These are phyloP conservation scores for Holothuria glaberrima DNA, from an alignment of 35 echinoderm and acorn worm species.

Conservation along the genomic window DNA sequence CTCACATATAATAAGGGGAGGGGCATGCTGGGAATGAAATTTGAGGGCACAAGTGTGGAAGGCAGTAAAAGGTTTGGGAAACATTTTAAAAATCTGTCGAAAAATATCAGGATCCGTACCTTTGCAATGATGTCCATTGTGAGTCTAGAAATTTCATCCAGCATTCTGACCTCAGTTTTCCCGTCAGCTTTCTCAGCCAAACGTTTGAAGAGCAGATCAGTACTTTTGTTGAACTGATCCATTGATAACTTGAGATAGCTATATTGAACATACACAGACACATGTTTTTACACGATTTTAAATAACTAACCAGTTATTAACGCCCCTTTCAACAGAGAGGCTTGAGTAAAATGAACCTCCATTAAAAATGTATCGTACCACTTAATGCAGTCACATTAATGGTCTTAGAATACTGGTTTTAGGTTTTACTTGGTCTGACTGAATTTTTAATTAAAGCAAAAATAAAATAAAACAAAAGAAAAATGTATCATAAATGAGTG, in stretches of 20 bases:
- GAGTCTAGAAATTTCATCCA: slow-evolving; percentile 75
- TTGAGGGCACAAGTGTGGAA: neutral
- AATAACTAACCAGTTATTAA: no score
- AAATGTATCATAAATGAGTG: no score
- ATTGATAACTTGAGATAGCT: slow-evolving; percentile 71
- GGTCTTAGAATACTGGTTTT: no score
- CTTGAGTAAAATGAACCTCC: no score
- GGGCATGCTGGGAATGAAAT: neutral
- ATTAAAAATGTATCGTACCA: no score
- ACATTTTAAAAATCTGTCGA: neutral
- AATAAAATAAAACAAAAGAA: no score
- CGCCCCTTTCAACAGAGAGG: no score
- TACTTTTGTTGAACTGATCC: slow-evolving; percentile 74
- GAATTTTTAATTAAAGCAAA: no score
- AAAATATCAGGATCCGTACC: slow-evolving; percentile 30
- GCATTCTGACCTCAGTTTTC: slow-evolving; percentile 71
- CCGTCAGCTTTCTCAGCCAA: slow-evolving; percentile 79
- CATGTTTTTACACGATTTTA: no score
- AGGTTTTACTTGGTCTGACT: no score
- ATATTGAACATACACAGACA: neutral
- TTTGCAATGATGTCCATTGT: slow-evolving; percentile 89
- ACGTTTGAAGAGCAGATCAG: slow-evolving; percentile 59
- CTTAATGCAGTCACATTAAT: no score
- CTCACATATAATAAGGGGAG: no score
- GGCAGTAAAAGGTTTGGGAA: neutral